Evolutionary conservation across 1,140 invertebrate genomes (phyloP), one percentile per base, ranked within the genome.

Genomic region (Teleopsis dalmanni): DNA sequence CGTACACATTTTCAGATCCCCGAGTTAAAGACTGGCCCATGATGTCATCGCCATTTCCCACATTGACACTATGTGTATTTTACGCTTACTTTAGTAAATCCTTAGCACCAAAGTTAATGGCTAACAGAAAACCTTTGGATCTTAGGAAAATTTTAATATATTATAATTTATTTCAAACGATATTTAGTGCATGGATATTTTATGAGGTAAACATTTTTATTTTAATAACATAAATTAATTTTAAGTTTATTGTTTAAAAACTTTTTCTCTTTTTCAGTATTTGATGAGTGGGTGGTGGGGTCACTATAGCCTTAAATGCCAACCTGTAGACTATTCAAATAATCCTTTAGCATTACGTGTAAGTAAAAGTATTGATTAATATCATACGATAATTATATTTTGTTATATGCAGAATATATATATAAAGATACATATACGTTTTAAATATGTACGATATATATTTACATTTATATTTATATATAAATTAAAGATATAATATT

Each of bases 131-230:
- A 74, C 86, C 93, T 23, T 90, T 92, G 73, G 78, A 93, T 55
- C 78, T 97, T 37, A 79, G 89, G 47, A 75, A 80, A 52, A 62
- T 88, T 48, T 81, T 96, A 60, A 82, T 95, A 56, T 68, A 85
- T 48, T 97, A 97, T 72, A 97, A 97, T 73, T 75, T 89, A 44
- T 72, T 86, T 58, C 88, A 95, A 72, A 92, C 91, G 8, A 57
- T 93, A 51, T 90, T 95, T 70, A 92, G 88, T 62, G 75, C 83
- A 27, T 95, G 90, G 86, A 88, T 96, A 73, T 92, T 91, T 73
- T 91, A 91, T 69, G 88, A 91, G 81, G 90, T 93, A 68, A 78
- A 68, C n/a, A n/a, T n/a, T 14, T 54, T 51, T 33, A 47, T 47
- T 29, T 45, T 33, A 46, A 47, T 22, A 34, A 33, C 29, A 19